These are phyloP conservation scores for Leptinotarsa undecemlineata DNA, from an alignment of 1,140 invertebrate species.

Conservation along the genomic window DNA sequence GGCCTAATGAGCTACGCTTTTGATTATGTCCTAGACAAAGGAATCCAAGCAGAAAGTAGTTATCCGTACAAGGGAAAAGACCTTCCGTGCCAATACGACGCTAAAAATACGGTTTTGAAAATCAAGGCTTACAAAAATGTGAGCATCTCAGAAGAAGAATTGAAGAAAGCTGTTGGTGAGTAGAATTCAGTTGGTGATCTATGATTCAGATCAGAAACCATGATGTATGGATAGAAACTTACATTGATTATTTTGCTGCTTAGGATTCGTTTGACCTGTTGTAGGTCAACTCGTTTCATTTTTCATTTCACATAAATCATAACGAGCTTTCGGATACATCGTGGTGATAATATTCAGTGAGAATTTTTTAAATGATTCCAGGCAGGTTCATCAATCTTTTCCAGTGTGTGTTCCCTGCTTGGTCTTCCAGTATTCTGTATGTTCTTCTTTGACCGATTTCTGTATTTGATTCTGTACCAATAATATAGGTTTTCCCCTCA, in stretches of 20 bases:
- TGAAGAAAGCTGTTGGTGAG: constrained; percentile 18
- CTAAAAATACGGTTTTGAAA: not conserved
- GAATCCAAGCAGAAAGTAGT: constrained; percentile 86
- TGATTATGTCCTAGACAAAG: constrained; percentile 88
- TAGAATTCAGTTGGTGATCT: not conserved
- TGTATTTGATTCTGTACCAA: too few species aligned
- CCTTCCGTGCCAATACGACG: not conserved
- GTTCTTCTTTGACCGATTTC: too few species aligned
- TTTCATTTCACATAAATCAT: too few species aligned
- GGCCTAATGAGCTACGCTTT: constrained; percentile 92
- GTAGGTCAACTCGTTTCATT: too few species aligned
- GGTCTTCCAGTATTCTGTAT: too few species aligned
- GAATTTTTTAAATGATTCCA: too few species aligned
- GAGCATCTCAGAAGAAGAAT: not conserved
- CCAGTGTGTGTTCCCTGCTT: too few species aligned
- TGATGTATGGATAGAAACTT: not conserved
- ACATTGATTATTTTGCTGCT: not conserved
- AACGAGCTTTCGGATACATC: too few species aligned
- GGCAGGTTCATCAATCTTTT: too few species aligned
- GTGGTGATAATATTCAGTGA: too few species aligned
- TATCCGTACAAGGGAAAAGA: constrained; percentile 78
- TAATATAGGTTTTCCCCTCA: too few species aligned
- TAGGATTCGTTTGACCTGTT: not conserved
- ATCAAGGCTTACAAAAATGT: not conserved
- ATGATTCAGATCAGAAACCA: not conserved